Base-by-base conservation (phyloP, 2,888 invertebrate genomes). In the Leucophora obtusa region DNA sequence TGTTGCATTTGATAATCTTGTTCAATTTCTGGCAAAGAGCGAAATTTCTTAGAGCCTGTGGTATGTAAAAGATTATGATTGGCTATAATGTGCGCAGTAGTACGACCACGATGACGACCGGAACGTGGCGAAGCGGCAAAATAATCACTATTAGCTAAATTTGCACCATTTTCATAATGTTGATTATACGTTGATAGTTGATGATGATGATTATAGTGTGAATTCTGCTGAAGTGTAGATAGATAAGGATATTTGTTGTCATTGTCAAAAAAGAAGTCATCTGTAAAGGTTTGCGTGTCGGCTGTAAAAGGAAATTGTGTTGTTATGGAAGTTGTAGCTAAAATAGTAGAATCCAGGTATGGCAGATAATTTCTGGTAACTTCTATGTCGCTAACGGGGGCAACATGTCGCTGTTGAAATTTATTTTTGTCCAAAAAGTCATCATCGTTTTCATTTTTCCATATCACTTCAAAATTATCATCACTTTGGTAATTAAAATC, bases 11-110 rank as follows among this genome's bases (percentile, higher is more conserved):
- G 83, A 51, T 73, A 82, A 51, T 86, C 85, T 5, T 73, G 66
- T 35, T 85, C 82, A 0, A 85, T 85, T 50, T 89, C 89, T 5
- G 89, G 90, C 72, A 90, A 72, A 3, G 90, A 90, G 35, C 89
- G 86, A 75, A 87, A 86, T 50, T 85, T 84, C 73, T 87, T 87
- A 47, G 79, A 70, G 7, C 69, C 69, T 58, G 60, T 85, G 21
- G 83, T 83, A 50, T 65, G 69, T 24, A 74, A 15, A 1, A 71
- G 50, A 63, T 68, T 75, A 9, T 75, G 69, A 17, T 62, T 15
- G 28, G 53, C 63, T 33, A 66, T 51, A 11, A 60, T 71, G 9
- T 76, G 77, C 1, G 79, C 47, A 11, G 83, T 74, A 51, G 85
- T 85, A 6, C 89, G 89, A 0, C 88, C 85, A 10, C 88, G 88